These are phyloP conservation scores for Danionella dracula DNA, from an alignment of 2,797 vertebrate species.

Conservation along the genomic window DNA sequence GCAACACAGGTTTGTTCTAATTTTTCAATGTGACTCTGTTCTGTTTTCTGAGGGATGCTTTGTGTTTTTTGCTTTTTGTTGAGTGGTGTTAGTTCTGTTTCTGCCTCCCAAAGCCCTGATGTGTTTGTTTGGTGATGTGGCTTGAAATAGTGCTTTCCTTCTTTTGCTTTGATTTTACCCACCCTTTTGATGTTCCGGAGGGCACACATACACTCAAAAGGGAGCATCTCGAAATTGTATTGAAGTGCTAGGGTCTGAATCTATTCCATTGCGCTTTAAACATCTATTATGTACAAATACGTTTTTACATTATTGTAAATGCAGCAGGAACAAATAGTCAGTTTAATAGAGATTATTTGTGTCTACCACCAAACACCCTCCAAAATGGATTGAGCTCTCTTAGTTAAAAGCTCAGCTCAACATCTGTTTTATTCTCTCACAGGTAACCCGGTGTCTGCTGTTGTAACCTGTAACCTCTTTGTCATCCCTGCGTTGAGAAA, in stretches of 20 bases:
- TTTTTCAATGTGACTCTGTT: conserved; percentile 37
- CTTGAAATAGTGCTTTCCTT: conserved; percentile 4
- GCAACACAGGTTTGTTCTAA: conserved; percentile 6
- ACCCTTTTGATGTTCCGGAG: neutral
- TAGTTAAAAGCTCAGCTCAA: neutral
- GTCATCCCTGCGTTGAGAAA: conserved; percentile 97
- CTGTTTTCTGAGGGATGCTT: conserved; percentile 50
- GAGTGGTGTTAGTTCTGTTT: conserved; percentile 19
- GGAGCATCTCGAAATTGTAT: too few relatives aligned
- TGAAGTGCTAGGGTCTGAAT: too few relatives aligned
- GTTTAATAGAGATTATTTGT: too few relatives aligned
- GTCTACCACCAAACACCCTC: too few relatives aligned
- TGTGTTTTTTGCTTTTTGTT: conserved; percentile 17
- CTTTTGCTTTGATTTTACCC: neutral
- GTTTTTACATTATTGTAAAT: too few relatives aligned
- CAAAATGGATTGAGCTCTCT: too few relatives aligned
- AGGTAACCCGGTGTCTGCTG: conserved; percentile 97
- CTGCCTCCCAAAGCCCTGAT: conserved; percentile 6
- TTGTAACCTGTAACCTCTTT: conserved; percentile 98
- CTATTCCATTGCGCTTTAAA: too few relatives aligned
- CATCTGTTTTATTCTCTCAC: conserved; percentile 18
- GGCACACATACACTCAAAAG: neutral
- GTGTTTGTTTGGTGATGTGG: conserved; percentile 33
- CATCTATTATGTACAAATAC: too few relatives aligned
- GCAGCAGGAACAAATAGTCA: too few relatives aligned